Percentiles rank a stretch among this genome's conserved stretches.
These are phyloP conservation scores for Germaria angustata DNA, from an alignment of 2,888 invertebrate genomes.

Conservation along the genomic window DNA sequence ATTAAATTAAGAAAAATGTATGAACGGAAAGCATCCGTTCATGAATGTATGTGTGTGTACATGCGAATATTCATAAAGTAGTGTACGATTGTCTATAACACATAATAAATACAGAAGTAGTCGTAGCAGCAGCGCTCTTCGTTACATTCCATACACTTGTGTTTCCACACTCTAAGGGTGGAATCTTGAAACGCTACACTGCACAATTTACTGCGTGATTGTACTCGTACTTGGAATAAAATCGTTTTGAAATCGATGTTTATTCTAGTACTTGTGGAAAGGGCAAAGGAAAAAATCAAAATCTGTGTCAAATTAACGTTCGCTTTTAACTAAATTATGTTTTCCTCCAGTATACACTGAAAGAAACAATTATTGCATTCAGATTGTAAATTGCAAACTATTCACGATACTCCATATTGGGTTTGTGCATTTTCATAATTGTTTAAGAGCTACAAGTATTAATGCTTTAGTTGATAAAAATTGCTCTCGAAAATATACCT, in stretches of 20 bases:
- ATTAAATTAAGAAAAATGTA: constrained; percentile 7
- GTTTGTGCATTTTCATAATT: too few species aligned
- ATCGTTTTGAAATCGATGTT: constrained; percentile 56
- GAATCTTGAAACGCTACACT: constrained; percentile 39
- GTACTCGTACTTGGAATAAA: constrained; percentile 53
- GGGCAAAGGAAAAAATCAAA: constrained; percentile 28
- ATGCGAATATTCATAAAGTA: too few species aligned
- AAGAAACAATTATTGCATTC: constrained; percentile 13
- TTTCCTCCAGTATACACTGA: constrained; percentile 34
- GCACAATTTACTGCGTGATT: constrained; percentile 42
- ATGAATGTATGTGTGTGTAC: not conserved
- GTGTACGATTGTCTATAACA: too few species aligned
- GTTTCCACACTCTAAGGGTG: constrained; percentile 53
- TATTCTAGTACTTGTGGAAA: constrained; percentile 51
- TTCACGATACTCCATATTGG: too few species aligned
- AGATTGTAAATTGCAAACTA: too few species aligned
- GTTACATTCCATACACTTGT: constrained; percentile 42
- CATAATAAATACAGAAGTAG: constrained; percentile 1
- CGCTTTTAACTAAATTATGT: constrained; percentile 28
- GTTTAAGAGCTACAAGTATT: too few species aligned
- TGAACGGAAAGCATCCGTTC: not conserved
- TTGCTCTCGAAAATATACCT: too few species aligned
- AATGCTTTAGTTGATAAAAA: too few species aligned
- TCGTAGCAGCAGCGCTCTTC: not conserved
- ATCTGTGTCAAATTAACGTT: constrained; percentile 62